Evolutionary conservation across 2,888 invertebrate species (phyloP).

Genomic region (Gymnocheta viridis): DNA sequence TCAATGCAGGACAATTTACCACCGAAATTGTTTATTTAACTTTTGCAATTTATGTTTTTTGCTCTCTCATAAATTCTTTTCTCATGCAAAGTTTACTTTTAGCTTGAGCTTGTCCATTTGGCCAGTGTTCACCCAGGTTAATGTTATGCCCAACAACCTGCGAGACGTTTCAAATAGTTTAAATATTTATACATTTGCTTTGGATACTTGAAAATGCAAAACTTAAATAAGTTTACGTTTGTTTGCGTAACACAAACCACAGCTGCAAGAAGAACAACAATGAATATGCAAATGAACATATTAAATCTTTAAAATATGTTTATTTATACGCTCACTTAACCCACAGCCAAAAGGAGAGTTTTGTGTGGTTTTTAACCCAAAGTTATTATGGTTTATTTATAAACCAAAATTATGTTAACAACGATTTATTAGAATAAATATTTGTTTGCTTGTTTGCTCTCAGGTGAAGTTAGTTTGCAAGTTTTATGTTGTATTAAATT

Average conservation of each 20-base stretch:
- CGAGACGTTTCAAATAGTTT: background rate
- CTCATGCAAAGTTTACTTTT: slow-evolving; percentile 5
- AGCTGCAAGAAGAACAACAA: slow-evolving; percentile 9
- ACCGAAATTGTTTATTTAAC: slow-evolving; percentile 23
- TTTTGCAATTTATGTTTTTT: slow-evolving; percentile 6
- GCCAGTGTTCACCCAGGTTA: background rate
- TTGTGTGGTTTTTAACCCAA: slow-evolving; percentile 38
- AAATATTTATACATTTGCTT: slow-evolving; percentile 19
- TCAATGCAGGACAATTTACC: slow-evolving; percentile 12
- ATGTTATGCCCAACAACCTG: slow-evolving; percentile 9
- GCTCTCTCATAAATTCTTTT: background rate
- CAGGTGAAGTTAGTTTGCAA: background rate
- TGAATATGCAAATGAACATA: slow-evolving; percentile 14
- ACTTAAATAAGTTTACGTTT: slow-evolving; percentile 26
- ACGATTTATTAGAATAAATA: slow-evolving; percentile 48
- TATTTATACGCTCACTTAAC: background rate
- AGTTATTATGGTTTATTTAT: slow-evolving; percentile 48
- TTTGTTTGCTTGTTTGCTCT: background rate
- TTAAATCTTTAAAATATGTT: slow-evolving; percentile 32
- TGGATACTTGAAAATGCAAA: slow-evolving; percentile 23
- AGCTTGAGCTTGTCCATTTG: background rate
- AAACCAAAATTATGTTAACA: slow-evolving; percentile 51
- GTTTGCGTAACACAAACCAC: slow-evolving; percentile 4
- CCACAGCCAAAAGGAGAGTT: slow-evolving; percentile 18
- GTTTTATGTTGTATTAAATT: background rate